Evolutionary conservation across 2,113 vertebrate genomes (phyloP), one percentile per base, ranked within the genome.

Genomic region (Hyperopisus bebe): DNA sequence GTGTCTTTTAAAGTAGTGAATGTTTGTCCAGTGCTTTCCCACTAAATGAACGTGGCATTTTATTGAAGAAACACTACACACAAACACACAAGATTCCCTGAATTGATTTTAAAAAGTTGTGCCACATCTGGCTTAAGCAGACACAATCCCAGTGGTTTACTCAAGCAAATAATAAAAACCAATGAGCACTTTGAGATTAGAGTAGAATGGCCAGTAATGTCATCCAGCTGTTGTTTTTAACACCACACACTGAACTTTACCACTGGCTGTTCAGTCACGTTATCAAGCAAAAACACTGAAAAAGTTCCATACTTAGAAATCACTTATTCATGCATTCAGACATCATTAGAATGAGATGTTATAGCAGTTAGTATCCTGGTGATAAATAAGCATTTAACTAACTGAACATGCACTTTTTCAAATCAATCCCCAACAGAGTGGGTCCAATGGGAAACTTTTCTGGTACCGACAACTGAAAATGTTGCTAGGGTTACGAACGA

Each of bases 231-330:
- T 89, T 47, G 58, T 5, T 89, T 84, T 39, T 58, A 50, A 84
- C 46, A 24, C 74, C 88, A 89, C 88, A 84, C 42, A 46, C 80
- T 58, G 44, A 5, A 24, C 50, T 84, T 55, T 35, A 89, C 88
- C 51, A 89, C 77, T 84, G 88, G 70, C 51, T 70, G 15, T 53
- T 89, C 47, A 55, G 77, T 83, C 31, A 84, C 48, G 1, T 87
- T 89, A 83, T 82, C 66, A 83, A 84, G 35, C 35, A 84, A 83
- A 84, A 42, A 84, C 74, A 84, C 83, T 88, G 21, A 66, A 62
- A 80, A 53, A 44, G 31, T 84, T 89, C 89, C 24, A 89, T 42
- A 89, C 82, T 62, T 84, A 89, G 48, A 80, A 89, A 83, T 83
- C 47, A 82, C 35, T 83, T 44, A 85, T 31, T 83, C 89, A 89